Conservation (phyloP, 2,113 vertebrate genomes). For the Pelodiscus sinensis region DNA sequence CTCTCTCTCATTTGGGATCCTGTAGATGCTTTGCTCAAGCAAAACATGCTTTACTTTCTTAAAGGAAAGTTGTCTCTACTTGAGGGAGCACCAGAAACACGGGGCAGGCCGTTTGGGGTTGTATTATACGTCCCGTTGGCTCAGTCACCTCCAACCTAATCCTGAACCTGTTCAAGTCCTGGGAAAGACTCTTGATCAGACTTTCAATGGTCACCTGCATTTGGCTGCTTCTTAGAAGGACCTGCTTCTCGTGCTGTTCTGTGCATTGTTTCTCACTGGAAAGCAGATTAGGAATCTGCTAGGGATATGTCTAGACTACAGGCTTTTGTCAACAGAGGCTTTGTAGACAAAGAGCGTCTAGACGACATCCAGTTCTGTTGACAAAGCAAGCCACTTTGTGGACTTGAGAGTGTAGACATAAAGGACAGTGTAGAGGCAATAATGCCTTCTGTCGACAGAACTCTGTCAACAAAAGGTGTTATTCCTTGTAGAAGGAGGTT, state of each 20-base stretch:
- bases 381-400: too few species aligned
- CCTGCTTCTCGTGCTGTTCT: not conserved
- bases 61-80: not conserved
- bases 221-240: not conserved
- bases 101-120: not conserved
- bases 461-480: too few species aligned
- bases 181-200: too few species aligned
- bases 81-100: not conserved
- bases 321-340: too few species aligned
- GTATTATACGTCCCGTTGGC: not conserved
- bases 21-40: not conserved
- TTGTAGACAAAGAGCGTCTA: too few species aligned
- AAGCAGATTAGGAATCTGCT: not conserved
- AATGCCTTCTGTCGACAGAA: too few species aligned
- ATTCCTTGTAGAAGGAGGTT: too few species aligned
- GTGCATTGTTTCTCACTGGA: not conserved
- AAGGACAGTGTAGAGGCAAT: too few species aligned
- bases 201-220: not conserved
- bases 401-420: too few species aligned
- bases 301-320: too few species aligned
- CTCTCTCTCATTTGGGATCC: not conserved
- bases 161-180: not conserved
- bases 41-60: not conserved
- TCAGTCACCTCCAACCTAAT: not conserved
- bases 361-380: too few species aligned